Evolutionary conservation across 1,140 invertebrate genomes (phyloP).

Genomic region (Scaptodrosophila lebanonensis): DNA sequence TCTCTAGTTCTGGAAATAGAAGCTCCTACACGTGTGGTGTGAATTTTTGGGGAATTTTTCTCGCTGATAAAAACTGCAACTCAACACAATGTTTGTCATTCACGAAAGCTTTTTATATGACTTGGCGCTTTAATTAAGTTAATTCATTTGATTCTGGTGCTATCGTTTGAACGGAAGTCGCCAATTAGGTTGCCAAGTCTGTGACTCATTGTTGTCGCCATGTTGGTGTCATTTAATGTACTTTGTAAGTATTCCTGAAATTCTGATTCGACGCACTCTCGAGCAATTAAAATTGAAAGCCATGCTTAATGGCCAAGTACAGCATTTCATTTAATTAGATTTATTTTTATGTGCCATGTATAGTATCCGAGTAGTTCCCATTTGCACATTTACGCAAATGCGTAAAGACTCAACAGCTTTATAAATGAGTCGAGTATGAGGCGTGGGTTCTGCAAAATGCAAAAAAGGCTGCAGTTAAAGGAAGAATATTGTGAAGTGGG

Average conservation of each 20-base stretch:
- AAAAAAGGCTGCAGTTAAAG: conserved; percentile 30
- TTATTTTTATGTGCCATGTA: conserved; percentile 49
- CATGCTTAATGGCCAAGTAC: conserved; percentile 38
- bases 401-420: too few species aligned
- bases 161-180: conserved; percentile 44
- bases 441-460: conserved; percentile 29
- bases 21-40: too few species aligned
- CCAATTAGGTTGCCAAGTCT: conserved; percentile 41
- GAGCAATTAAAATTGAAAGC: conserved; percentile 50
- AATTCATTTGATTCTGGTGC: conserved; percentile 17
- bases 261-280: conserved; percentile 13
- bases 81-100: too few species aligned
- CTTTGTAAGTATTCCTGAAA: background rate
- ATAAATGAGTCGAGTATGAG: too few species aligned
- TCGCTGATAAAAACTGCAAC: too few species aligned
- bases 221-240: background rate
- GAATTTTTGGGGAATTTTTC: too few species aligned
- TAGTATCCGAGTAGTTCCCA: background rate
- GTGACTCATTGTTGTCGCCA: conserved; percentile 20
- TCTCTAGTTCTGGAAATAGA: too few species aligned
- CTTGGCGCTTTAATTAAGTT: background rate
- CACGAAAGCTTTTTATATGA: too few species aligned
- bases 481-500: conserved; percentile 2
- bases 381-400: conserved; percentile 29
- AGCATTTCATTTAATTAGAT: conserved; percentile 66